Evolutionary conservation across 2,113 vertebrate genomes (phyloP).

Genomic region (Paracanthobrama guichenoti): DNA sequence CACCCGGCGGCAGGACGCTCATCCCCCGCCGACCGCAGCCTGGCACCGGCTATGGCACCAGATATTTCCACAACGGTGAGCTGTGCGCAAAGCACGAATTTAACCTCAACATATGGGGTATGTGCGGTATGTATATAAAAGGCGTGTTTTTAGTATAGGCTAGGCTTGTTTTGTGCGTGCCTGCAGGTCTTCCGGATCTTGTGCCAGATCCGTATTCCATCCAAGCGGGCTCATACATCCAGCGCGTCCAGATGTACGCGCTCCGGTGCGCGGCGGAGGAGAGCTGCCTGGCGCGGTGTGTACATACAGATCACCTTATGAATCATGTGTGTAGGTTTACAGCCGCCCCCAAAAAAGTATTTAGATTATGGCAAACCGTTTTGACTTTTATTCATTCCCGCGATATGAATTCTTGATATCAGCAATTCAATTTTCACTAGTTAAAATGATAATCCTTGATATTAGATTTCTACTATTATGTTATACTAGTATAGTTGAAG

Average conservation of each 20-base stretch:
- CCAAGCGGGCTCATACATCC: constrained; percentile 80
- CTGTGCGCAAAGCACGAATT: constrained; percentile 4
- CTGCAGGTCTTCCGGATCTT: constrained; percentile 80
- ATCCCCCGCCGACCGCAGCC: constrained; percentile 63
- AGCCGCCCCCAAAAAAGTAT: background rate
- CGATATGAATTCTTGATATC: too few relatives aligned
- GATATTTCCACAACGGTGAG: constrained; percentile 80
- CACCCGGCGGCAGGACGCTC: constrained; percentile 58
- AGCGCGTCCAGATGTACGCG: constrained; percentile 82
- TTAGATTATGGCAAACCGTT: background rate
- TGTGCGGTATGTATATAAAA: background rate
- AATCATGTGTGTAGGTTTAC: background rate
- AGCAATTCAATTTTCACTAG: too few relatives aligned
- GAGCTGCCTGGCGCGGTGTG: constrained; percentile 81
- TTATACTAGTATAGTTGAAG: too few relatives aligned
- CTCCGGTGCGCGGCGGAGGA: constrained; percentile 84
- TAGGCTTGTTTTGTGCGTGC: constrained; percentile 8
- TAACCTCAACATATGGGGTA: background rate
- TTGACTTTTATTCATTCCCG: too few relatives aligned
- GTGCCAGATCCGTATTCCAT: constrained; percentile 82
- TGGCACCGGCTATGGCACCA: constrained; percentile 73
- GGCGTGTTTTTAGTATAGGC: background rate
- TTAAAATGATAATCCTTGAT: too few relatives aligned
- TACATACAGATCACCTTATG: background rate
- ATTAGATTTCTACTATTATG: too few relatives aligned